Base-by-base conservation (phyloP, 2,888 invertebrate genomes). In the Tortricodes alternella region DNA sequence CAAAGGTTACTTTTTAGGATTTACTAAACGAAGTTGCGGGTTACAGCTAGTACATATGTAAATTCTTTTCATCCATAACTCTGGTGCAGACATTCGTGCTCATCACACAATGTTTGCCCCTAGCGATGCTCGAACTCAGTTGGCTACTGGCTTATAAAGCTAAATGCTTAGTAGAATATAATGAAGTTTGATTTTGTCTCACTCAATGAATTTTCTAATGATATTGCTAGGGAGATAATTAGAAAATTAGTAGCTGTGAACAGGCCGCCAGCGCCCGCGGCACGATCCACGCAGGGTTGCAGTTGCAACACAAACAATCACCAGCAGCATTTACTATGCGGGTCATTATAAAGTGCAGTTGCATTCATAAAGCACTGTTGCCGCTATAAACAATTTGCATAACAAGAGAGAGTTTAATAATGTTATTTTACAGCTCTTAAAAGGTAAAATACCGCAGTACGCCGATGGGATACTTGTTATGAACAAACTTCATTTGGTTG, bases 261-360 rank as follows among this genome's bases (percentile, higher is more conserved):
- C 73, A 62, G 66, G 58, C 58, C 51, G 59, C 62, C 57, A 64
- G 70, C 71, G 50, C 51, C 60, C 44, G 62, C 73, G 76, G 73
- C 67, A 66, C 51, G 48, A 51, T 53, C 53, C 58, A 44, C 46
- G 48, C 59, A 56, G 76, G 78, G 79, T 74, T 80, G 71, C 74
- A 74, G 52, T 70, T 71, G 65, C 70, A 57, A 67, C 67, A 83
- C 66, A 66, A 68, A 73, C 77, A 80, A 81, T 79, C 80, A 68
- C 70, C 71, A 73, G 70, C 70, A 52, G 70, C 71, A 71, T 69
- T 76, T 66, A 76, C 79, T 78, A 89, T 89, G 89, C 89, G 89
- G 89, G 89, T 84, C 75, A 83, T 86, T 86, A 86, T 80, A 71
- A 75, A 71, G 68, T 74, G 78, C 73, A 76, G 70, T 79, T 79